Conservation (phyloP, 2,113 vertebrate species). For the Eclectus roratus region DNA sequence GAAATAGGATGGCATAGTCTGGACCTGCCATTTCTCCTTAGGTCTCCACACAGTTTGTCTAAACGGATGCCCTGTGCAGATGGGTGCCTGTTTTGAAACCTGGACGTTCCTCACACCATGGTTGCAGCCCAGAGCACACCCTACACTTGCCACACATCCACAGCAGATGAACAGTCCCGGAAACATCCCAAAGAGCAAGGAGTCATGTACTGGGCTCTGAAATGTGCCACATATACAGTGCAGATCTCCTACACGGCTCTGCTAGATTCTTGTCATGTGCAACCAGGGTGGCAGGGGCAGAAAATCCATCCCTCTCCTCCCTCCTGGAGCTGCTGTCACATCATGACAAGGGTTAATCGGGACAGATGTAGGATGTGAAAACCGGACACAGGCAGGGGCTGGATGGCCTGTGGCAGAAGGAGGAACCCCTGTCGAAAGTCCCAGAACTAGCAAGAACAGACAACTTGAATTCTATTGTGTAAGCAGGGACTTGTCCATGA, state of each 20-base stretch:
- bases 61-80: neutral
- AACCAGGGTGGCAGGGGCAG: neutral
- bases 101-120: rapidly evolving
- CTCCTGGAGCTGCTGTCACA: neutral
- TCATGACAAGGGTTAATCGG: rapidly evolving
- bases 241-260: neutral
- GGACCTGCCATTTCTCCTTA: neutral
- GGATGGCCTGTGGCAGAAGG: neutral
- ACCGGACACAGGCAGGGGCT: rapidly evolving
- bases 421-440: neutral
- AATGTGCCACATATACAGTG: rapidly evolving
- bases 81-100: neutral
- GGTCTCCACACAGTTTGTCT: neutral
- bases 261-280: rapidly evolving
- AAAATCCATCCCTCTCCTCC: neutral
- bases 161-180: neutral
- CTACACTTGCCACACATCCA: neutral
- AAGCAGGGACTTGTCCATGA: slow-evolving; percentile 8
- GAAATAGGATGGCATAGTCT: neutral
- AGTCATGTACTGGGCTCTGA: neutral
- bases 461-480: neutral
- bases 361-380: neutral
- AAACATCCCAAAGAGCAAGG: neutral
- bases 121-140: neutral
- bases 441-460: neutral